Evolutionary conservation across 1,140 invertebrate genomes (phyloP).

Genomic region (Caenorhabditis brenneri): DNA sequence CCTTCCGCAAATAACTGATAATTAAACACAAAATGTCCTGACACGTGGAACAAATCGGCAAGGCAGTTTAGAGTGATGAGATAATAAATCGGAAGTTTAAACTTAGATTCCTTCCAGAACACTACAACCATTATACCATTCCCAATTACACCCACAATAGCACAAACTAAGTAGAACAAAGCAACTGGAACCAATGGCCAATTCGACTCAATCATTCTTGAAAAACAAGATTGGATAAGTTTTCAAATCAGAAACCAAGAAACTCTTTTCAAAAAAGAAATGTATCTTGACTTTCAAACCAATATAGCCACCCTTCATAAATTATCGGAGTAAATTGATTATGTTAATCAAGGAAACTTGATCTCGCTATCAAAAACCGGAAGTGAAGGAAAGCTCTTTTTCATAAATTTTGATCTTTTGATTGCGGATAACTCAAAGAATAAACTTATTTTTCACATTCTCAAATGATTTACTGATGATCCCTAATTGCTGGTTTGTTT

Average conservation of each 20-base stretch:
- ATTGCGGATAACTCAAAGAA: background rate
- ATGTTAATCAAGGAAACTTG: background rate
- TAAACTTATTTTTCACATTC: too few species aligned
- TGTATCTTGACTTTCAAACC: background rate
- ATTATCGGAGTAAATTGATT: background rate
- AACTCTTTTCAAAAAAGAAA: background rate
- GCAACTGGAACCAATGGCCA: background rate
- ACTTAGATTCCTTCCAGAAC: background rate
- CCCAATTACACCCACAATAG: background rate
- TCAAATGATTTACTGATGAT: too few species aligned
- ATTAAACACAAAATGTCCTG: conserved; percentile 22
- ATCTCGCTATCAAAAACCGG: background rate
- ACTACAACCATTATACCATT: background rate
- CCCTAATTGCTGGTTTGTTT: too few species aligned
- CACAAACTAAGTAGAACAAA: background rate
- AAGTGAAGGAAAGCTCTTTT: background rate
- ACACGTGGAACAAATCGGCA: conserved; percentile 1
- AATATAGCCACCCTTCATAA: conserved; percentile 12
- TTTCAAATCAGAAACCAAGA: background rate
- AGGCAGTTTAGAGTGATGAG: background rate
- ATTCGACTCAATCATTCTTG: background rate
- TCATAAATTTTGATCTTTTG: background rate
- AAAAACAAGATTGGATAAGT: background rate
- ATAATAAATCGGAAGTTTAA: background rate
- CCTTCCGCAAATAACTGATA: background rate